Evolutionary conservation across 1,140 invertebrate species (phyloP), one percentile per base, ranked within the genome.

Genomic region (Sinonovacula constricta): DNA sequence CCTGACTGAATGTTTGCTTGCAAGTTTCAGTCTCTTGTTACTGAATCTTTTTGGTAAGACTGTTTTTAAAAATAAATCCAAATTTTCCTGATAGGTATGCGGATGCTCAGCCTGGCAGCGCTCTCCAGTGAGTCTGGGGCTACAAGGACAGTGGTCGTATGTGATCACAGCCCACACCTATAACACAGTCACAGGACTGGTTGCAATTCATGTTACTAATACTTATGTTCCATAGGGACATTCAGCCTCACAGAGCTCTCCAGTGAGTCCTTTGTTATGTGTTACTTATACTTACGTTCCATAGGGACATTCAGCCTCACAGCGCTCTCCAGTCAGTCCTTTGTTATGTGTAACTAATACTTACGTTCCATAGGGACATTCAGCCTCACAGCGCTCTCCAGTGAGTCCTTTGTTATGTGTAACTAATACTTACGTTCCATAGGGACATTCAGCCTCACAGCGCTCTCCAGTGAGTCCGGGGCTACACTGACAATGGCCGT

Each of bases 401-500:
- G n/a, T n/a, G n/a, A 28, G 59, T 45, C 30, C 68, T 72, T 26
- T 33, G 59, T 72, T 62, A 31, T 3, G 45, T 30, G 33, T 22
- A 57, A n/a, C 7, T 26, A 12, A 36, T 15, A 79, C 85, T 75
- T 69, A 89, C 88, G 78, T 78, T 80, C 75, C 69, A 49, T 51
- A 15, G 0, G 78, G 70, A 63, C 83, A 84, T 0, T 51, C 45
- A 2, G 36, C 75, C n/a, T 89, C 84, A 79, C 92, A 93, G 22
- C 82, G 82, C 0, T 81, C 56, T 88, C 97, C 97, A 81, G 93
- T 93, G 94, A 95, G 97, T 60, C 97, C 97, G 51, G 95, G 92
- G 18, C 94, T 93, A 92, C 97, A 98, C 74, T 94, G 93, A 89
- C 97, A 99, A 74, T 91, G 92, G 33, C 97, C 97, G n/a, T 93